Base-by-base conservation (phyloP, 2,888 invertebrate species). In the Xanthostigma xanthostigma region DNA sequence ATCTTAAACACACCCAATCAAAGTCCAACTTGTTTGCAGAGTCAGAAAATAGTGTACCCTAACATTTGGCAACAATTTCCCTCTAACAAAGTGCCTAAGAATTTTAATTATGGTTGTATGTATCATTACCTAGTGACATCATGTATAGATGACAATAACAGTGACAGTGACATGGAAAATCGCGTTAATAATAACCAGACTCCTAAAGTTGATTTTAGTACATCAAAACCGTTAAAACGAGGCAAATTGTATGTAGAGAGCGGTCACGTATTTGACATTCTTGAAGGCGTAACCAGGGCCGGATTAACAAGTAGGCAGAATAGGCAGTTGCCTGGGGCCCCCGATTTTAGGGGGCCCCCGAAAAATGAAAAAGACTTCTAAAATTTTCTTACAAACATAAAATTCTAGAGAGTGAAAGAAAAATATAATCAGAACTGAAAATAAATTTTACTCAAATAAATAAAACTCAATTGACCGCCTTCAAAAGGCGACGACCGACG, bases 161-260 rank as follows among this genome's bases (percentile, higher is more conserved):
- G 39, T 13, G 49, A 42, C n/a, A 41, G 43, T 34, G 36, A 47
- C 10, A 38, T 36, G 40, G 43, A 48, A 47, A 49, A 39, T 45
- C 12, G 13, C 12, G 17, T 3, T 4, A 44, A 33, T 37, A 48
- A 35, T 37, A 48, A 44, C 27, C 8, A 48, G 8, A 13, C 27
- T 36, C 11, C 42, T 5, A 49, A 49, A 34, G 41, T 14, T 45
- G 52, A 52, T 48, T 52, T 14, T 36, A 48, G 50, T 37, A 52
- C 52, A n/a, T 43, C 49, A 2, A 50, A 52, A 27, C 45, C 52
- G 11, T 49, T 52, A 13, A 44, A 50, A 46, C 44, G 52, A 49
- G 52, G 50, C 27, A 49, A 50, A 46, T 14, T 50, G 12, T 52
- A 52, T 41, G 44, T 52, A 3, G 49, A 52, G 8, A 52, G 49